phyloP scores from a whole-genome alignment of 2,797 vertebrate genomes.

The Falco berigora region DNA sequence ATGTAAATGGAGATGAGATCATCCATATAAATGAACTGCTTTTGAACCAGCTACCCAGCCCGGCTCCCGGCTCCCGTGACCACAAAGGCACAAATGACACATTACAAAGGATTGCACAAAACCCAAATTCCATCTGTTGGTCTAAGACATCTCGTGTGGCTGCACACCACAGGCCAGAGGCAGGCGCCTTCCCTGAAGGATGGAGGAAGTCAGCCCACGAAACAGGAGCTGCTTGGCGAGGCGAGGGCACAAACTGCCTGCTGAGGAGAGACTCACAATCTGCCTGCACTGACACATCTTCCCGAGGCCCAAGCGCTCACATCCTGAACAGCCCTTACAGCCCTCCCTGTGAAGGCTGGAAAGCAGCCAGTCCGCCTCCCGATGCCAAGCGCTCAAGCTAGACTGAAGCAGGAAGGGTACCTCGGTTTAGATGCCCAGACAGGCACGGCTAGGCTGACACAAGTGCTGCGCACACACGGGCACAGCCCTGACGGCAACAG shows the following conservation, averaged over 20 bases:
- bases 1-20: not conserved
- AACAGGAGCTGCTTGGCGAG: not conserved
- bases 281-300: not conserved
- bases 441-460: not conserved
- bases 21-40: not conserved
- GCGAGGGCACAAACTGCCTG: not conserved
- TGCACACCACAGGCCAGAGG: not conserved
- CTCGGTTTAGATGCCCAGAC: not conserved
- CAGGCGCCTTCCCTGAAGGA: not conserved
- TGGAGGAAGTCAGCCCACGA: not conserved
- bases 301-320: rapidly evolving
- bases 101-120: not conserved
- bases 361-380: not conserved
- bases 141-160: not conserved
- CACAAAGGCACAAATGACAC: not conserved
- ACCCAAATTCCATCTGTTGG: not conserved
- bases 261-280: not conserved
- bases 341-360: not conserved
- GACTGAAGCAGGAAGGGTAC: not conserved
- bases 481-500: not conserved
- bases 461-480: rapidly evolving
- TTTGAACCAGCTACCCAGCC: not conserved
- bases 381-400: not conserved
- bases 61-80: not conserved
- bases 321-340: not conserved